Conservation (phyloP, 2,797 vertebrate species). For the Coreius guichenoti region DNA sequence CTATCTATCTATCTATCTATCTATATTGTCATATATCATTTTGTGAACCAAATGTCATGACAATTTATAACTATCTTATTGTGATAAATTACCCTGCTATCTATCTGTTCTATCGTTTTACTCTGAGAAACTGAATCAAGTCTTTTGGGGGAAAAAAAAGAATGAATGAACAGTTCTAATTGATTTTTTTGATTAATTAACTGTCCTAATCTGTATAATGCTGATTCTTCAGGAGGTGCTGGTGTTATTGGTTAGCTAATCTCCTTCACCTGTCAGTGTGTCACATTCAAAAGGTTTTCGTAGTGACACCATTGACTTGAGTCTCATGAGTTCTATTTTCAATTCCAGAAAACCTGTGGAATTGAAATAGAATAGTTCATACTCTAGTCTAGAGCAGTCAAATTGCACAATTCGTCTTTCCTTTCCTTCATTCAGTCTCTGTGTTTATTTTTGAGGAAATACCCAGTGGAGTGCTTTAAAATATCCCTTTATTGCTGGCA, state of each 20-base stretch:
- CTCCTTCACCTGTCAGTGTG: slow-evolving; percentile 4
- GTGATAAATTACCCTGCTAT: not conserved
- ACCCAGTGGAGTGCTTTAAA: not conserved
- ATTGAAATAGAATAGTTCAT: slow-evolving; percentile 55
- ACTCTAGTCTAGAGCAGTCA: slow-evolving; percentile 20
- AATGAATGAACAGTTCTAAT: not conserved
- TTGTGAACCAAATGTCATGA: not conserved
- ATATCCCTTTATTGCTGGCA: slow-evolving; percentile 42
- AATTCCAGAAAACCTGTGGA: slow-evolving; percentile 33
- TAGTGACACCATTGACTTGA: slow-evolving; percentile 4
- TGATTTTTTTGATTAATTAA: not conserved
- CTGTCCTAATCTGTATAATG: not conserved
- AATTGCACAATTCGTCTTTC: slow-evolving; percentile 12
- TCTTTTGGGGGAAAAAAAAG: not conserved
- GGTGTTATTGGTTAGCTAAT: slow-evolving; percentile 11
- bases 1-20: not conserved
- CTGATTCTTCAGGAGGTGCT: not conserved
- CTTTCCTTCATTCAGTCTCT: slow-evolving; percentile 27
- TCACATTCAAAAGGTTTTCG: not conserved
- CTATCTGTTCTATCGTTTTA: not conserved
- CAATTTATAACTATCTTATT: not conserved
- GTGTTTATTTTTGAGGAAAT: slow-evolving; percentile 13
- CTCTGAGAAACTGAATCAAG: not conserved
- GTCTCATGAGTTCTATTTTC: slow-evolving; percentile 52
- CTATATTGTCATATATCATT: not conserved